Evolutionary conservation across 2,888 invertebrate species (phyloP).

Genomic region (Agelastica alni): DNA sequence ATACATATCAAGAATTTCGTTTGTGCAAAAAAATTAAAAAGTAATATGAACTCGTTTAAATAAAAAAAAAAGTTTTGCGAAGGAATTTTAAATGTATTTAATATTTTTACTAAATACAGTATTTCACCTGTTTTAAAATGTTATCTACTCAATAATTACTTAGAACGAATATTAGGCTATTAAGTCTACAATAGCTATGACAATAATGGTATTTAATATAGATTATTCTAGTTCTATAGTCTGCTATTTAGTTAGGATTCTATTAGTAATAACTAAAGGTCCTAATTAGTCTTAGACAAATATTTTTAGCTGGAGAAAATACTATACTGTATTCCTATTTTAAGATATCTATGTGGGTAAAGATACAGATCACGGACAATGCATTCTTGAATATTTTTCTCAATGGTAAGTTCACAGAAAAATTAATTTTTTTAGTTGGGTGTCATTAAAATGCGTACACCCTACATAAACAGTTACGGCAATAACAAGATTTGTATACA

Average conservation of each 20-base stretch:
- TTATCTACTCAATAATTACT: slow-evolving; percentile 14
- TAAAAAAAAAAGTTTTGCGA: too few relatives aligned
- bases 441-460: too few relatives aligned
- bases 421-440: too few relatives aligned
- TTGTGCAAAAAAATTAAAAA: background rate
- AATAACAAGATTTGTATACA: too few relatives aligned
- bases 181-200: slow-evolving; percentile 8
- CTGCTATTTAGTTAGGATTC: slow-evolving; percentile 6
- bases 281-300: slow-evolving; percentile 6
- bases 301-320: background rate
- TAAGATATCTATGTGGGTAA: background rate
- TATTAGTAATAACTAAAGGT: slow-evolving; percentile 8
- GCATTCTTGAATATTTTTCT: background rate
- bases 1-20: too few relatives aligned
- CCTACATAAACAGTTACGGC: too few relatives aligned
- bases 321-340: slow-evolving; percentile 7
- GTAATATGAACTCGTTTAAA: background rate
- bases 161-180: slow-evolving; percentile 19
- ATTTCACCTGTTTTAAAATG: slow-evolving; percentile 14
- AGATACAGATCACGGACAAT: background rate
- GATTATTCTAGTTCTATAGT: slow-evolving; percentile 9
- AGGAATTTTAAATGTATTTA: background rate
- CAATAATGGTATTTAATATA: background rate
- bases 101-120: too few relatives aligned
- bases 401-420: too few relatives aligned